Evolutionary conservation across 2,888 invertebrate genomes (phyloP), one percentile per base, ranked within the genome.

Genomic region (Autographa pulchrina): DNA sequence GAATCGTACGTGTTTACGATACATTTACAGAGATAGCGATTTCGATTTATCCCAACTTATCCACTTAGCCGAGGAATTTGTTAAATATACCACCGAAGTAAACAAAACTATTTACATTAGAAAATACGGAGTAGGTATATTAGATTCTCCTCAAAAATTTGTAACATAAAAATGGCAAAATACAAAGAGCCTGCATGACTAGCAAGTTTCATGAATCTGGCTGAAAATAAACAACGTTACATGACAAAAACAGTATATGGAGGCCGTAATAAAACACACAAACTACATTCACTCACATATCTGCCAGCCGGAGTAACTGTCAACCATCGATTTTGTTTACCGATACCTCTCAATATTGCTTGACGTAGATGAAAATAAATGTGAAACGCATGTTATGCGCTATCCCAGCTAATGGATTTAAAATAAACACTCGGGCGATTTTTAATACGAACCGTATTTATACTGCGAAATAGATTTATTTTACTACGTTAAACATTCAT

Each of bases 51-150:
- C 77, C 74, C 77, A 74, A 75, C 72, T 61, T 71, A 72, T 72
- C 77, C 75, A 77, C 80, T 77, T 74, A 77, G 77, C 59, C 54
- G 72, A 71, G 68, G 80, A 72, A 68, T 80, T 77, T 77, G 70
- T 69, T 80, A 80, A 80, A 80, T 77, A 80, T 77, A 77, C 74
- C 68, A 75, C 73, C 75, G 75, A 70, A 72, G 70, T 70, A 68
- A 61, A 41, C 58, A 58, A 69, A 65, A 74, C 72, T 71, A 77
- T 70, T 69, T 80, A 56, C 74, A 64, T 79, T 77, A 72, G 66
- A 74, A 75, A 79, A 68, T 78, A 65, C 70, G 65, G 65, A 68
- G 78, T 65, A 20, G 9, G 2, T 32, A 16, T 6, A 43, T 16
- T n/a, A 4, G 1, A 52, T n/a, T 18, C 18, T 52, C 18, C 18